Evolutionary conservation across 2,797 vertebrate genomes (phyloP).

Genomic region (Carduelis carduelis): DNA sequence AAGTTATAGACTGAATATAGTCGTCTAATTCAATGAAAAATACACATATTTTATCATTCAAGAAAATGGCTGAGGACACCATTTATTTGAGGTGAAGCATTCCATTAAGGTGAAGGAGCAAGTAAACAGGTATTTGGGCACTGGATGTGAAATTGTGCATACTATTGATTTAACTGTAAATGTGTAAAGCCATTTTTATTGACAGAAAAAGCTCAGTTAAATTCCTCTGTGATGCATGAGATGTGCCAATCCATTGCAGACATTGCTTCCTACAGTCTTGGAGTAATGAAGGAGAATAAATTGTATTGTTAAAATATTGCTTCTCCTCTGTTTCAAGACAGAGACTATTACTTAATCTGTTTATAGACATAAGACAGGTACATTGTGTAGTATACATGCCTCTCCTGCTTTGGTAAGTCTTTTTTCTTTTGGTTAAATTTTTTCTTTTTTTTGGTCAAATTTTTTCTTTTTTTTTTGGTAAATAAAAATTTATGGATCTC

Average conservation of each 20-base stretch:
- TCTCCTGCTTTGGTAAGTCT: not conserved
- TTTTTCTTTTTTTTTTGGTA: not conserved
- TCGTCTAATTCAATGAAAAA: not conserved
- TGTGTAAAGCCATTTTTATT: not conserved
- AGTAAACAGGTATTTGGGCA: not conserved
- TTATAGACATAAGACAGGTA: not conserved
- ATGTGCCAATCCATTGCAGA: not conserved
- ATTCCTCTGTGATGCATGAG: not conserved
- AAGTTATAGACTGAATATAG: not conserved
- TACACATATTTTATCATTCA: not conserved
- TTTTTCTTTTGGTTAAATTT: not conserved
- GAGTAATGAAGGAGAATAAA: not conserved
- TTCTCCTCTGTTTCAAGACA: not conserved
- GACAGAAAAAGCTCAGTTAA: not conserved
- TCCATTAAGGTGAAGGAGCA: not conserved
- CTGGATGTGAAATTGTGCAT: not conserved
- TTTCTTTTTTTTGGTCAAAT: too few relatives aligned
- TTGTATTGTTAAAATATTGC: not conserved
- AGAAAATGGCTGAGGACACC: not conserved
- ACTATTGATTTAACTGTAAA: not conserved
- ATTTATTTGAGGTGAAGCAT: not conserved
- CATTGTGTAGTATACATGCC: not conserved
- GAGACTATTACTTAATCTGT: not conserved
- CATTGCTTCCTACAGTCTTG: not conserved
- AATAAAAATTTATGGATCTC: not conserved